Base-by-base conservation (phyloP, 2,888 invertebrate species). In the Lymantria monacha region DNA sequence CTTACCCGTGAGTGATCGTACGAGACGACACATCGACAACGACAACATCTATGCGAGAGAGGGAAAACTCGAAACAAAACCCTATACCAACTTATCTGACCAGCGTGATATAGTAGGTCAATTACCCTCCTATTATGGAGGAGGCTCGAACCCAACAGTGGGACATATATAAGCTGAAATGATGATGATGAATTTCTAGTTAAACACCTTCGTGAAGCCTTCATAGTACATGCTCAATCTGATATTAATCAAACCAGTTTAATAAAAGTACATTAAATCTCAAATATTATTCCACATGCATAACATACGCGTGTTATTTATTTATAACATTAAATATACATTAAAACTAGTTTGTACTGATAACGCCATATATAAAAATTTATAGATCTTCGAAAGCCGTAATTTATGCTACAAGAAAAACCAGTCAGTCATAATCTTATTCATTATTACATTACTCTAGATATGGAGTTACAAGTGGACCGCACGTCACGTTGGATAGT, bases 401-500 rank as follows among this genome's bases (percentile, higher is more conserved):
- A 40, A 44, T 50, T 30, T 42, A 13, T 33, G 41, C 31, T 31
- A 44, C 42, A 48, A 51, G 50, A 9, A 46, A 46, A 51, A 49
- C 48, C 47, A 44, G 30, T 51, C 36, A 14, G 10, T 43, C 12
- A 12, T 53, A 48, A 48, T 57, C 12, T 48, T 13, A 44, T 46
- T 54, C 42, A 49, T 51, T 48, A 46, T 42, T 22, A 10, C 45
- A 43, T 61, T 48, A 48, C 48, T 48, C 38, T 46, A 46, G 30
- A 38, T 42, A 45, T 43, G 12, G 33, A 10, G 33, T 12, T 31
- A 44, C 30, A 7, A 40, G 22, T 15, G 22, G 46, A 46, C 43
- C 43, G 45, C 42, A 53, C 44, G 45, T 44, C 36, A 53, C 51
- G 59, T 62, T 72, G 75, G 74, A 69, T 76, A 74, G 72, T 75